Evolutionary conservation across 2,113 vertebrate genomes (phyloP), one percentile per base, ranked within the genome.

Genomic region (Thymallus thymallus): DNA sequence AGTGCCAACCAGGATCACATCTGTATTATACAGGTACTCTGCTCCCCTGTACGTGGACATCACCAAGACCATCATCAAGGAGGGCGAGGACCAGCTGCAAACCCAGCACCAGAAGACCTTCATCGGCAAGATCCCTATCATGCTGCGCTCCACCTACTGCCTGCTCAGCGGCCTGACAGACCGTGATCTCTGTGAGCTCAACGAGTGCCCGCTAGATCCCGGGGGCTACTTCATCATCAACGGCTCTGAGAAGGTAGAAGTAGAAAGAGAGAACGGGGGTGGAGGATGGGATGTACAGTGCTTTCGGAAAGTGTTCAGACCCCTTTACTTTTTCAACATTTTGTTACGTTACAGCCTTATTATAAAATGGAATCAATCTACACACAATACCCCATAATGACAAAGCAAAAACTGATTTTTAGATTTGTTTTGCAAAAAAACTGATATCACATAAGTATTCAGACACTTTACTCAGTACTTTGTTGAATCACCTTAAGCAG

Each of bases 211-310:
- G 0, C 94, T 99, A 29, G 98, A 99, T 84, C 98, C 98, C 0
- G 98, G 98, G 16, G 98, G 98, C 26, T 99, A 99, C 85, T 99
- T 99, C 80, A 99, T 99, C 88, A 99, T 99, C 86, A 99, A 99
- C 77, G 97, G 98, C 74, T 99, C 97, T 6, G 98, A 99, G 91
- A 99, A 99, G 96, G 98, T 98, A 80, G 80, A 72, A 14, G 18
- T 12, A 32, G 24, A 18, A 2, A 1, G 1, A 56, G 6, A 5
- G n/a, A 3, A 2, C 14, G n/a, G 7, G 7, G 51, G 58, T 41
- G 41, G 13, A 9, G 23, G 14, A 51, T 24, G 22, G 29, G 13
- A 7, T 20, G 6, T 60, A 10, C 12, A 26, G 61, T n/a, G n/a
- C n/a, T n/a, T n/a, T n/a, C n/a, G n/a, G n/a, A n/a, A n/a, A n/a